These are phyloP conservation scores for Xyrauchen texanus DNA, from an alignment of 2,113 vertebrate species.

Conservation along the genomic window DNA sequence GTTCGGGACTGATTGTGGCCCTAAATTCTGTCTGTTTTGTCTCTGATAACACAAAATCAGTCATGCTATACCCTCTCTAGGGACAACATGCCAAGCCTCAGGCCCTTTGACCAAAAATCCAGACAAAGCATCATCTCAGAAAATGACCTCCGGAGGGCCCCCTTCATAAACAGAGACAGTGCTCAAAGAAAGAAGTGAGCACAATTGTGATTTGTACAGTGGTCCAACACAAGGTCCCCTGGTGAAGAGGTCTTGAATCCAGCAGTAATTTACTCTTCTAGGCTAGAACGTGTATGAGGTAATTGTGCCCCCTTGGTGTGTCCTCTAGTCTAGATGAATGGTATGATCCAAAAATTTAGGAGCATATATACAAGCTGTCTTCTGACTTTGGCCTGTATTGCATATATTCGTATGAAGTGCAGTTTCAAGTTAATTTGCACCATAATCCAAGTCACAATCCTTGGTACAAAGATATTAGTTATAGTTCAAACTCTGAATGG, in stretches of 20 bases:
- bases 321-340: conserved; percentile 61
- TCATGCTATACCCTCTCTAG: conserved; percentile 26
- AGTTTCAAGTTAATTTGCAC: neutral
- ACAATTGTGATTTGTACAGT: conserved; percentile 63
- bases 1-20: neutral
- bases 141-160: conserved; percentile 47
- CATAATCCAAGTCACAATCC: neutral
- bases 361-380: conserved; percentile 12
- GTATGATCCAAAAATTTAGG: conserved; percentile 58
- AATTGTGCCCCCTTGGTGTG: conserved; percentile 71
- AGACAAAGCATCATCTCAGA: conserved; percentile 41
- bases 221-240: conserved; percentile 49
- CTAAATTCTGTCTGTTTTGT: conserved; percentile 24
- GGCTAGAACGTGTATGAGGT: conserved; percentile 70
- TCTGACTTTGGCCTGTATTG: conserved; percentile 18
- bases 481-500: too few species aligned
- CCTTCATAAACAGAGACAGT: conserved; percentile 50
- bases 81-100: conserved; percentile 32
- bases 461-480: too few species aligned
- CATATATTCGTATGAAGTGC: neutral
- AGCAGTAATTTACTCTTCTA: conserved; percentile 72
- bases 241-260: conserved; percentile 68
- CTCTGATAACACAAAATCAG: conserved; percentile 39
- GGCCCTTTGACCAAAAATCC: conserved; percentile 36
- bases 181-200: conserved; percentile 54